Conservation (phyloP, 2,113 vertebrate species). For the Solea senegalensis region DNA sequence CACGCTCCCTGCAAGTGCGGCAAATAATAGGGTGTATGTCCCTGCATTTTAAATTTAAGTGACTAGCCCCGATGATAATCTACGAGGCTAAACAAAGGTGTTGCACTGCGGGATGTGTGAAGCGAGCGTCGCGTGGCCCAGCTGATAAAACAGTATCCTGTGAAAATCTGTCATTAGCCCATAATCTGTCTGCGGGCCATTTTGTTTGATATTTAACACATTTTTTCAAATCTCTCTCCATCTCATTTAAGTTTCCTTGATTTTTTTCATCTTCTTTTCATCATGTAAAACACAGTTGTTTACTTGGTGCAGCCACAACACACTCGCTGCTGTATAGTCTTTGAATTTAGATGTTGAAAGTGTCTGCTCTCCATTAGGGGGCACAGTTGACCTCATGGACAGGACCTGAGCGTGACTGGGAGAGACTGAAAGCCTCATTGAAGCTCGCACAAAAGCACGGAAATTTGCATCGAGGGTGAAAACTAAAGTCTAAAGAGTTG, state of each 20-base stretch:
- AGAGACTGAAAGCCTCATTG: conserved; percentile 24
- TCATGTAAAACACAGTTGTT: conserved; percentile 8
- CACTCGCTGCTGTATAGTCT: conserved; percentile 17
- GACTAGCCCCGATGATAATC: conserved; percentile 32
- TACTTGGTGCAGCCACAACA: background rate
- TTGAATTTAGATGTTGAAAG: conserved; percentile 57
- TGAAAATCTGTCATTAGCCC: conserved; percentile 30
- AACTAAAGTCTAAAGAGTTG: background rate
- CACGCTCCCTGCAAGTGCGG: conserved; percentile 25
- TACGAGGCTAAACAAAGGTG: conserved; percentile 18
- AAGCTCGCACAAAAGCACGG: conserved; percentile 10
- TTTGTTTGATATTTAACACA: conserved; percentile 29
- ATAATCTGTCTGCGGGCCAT: conserved; percentile 28
- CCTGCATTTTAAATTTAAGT: conserved; percentile 33
- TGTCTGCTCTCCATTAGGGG: conserved; percentile 74
- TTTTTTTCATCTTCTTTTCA: conserved; percentile 11
- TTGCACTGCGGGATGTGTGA: conserved; percentile 22
- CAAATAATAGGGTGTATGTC: conserved; percentile 31
- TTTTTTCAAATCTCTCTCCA: conserved; percentile 14
- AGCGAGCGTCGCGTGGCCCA: conserved; percentile 9
- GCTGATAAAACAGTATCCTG: conserved; percentile 42
- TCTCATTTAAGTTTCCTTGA: conserved; percentile 14
- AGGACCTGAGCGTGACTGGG: background rate
- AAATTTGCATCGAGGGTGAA: conserved; percentile 10
- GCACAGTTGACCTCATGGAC: conserved; percentile 72